These are phyloP conservation scores for Alouatta palliata DNA, from an alignment of 2,113 vertebrate genomes.

Conservation along the genomic window DNA sequence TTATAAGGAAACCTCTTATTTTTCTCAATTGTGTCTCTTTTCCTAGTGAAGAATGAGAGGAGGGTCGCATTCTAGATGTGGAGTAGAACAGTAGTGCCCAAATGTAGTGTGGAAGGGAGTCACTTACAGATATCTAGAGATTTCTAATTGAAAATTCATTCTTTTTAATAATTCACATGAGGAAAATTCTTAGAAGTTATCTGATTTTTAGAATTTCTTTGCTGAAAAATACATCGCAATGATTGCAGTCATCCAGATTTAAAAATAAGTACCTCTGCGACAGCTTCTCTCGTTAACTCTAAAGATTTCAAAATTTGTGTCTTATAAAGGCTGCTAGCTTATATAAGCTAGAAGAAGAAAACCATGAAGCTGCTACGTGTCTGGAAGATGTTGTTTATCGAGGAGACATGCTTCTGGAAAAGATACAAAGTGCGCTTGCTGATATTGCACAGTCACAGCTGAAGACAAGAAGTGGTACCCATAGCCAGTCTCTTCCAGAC, in stretches of 20 bases:
- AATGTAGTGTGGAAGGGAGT: background rate
- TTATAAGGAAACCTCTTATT: background rate
- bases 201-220: conserved; percentile 27
- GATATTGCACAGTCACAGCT: conserved; percentile 98
- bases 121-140: background rate
- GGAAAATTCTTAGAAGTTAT: background rate
- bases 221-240: background rate
- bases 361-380: conserved; percentile 94
- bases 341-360: conserved; percentile 96
- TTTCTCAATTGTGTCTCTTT: background rate
- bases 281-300: background rate
- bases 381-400: conserved; percentile 95
- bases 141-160: background rate
- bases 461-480: conserved; percentile 91
- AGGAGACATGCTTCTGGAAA: conserved; percentile 95
- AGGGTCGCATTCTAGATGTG: background rate
- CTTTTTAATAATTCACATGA: background rate
- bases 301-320: conserved; percentile 31
- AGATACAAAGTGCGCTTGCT: conserved; percentile 96
- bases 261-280: background rate
- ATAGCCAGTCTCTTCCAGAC: conserved; percentile 88
- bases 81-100: background rate
- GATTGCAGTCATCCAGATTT: background rate
- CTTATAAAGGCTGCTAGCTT: conserved; percentile 93
- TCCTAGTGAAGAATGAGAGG: background rate